phyloP scores from a whole-genome alignment of 2,888 invertebrate species.

The Eremobia ochroleuca region DNA sequence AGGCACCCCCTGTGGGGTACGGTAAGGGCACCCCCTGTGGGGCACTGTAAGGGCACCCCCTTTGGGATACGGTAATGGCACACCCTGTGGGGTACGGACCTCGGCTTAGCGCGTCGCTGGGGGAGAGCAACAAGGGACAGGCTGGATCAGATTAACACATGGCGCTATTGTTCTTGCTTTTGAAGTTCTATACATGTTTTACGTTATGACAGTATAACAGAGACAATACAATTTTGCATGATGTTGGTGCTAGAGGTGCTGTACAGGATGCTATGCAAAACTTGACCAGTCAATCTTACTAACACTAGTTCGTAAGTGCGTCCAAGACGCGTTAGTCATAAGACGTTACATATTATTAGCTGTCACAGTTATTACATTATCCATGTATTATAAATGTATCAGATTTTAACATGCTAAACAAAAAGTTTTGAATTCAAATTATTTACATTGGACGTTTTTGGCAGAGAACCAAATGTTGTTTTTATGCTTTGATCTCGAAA shows the following conservation, averaged over 20 bases:
- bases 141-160: too few relatives aligned
- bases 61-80: not conserved
- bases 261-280: slow-evolving; percentile 45
- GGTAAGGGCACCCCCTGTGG: too few relatives aligned
- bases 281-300: slow-evolving; percentile 72
- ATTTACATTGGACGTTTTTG: slow-evolving; percentile 56
- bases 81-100: not conserved
- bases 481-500: slow-evolving; percentile 76
- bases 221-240: not conserved
- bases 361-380: slow-evolving; percentile 70
- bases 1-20: too few relatives aligned
- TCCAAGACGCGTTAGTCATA: slow-evolving; percentile 82
- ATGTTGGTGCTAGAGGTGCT: slow-evolving; percentile 22
- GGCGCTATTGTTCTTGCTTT: not conserved
- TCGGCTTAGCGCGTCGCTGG: not conserved
- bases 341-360: slow-evolving; percentile 64
- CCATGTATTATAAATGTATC: slow-evolving; percentile 69
- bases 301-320: slow-evolving; percentile 78
- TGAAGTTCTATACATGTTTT: slow-evolving; percentile 1
- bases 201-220: not conserved
- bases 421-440: slow-evolving; percentile 64
- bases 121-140: too few relatives aligned
- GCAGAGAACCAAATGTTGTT: slow-evolving; percentile 76
- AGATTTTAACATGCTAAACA: slow-evolving; percentile 75
- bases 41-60: not conserved